Conservation (phyloP, 1,140 invertebrate species). For the Ericerus pela region DNA sequence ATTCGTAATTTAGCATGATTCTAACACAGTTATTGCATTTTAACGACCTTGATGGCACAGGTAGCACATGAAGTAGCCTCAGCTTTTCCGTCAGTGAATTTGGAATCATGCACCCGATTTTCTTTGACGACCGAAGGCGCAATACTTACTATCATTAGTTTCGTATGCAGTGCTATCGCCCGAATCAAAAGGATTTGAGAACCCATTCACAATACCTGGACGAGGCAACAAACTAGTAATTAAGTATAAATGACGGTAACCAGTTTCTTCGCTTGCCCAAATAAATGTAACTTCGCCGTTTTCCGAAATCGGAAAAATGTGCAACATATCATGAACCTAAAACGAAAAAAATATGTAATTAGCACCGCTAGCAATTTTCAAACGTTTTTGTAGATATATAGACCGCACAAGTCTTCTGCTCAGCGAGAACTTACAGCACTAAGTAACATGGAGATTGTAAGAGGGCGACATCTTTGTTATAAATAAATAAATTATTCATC, state of each 20-base stretch:
- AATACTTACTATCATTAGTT: neutral
- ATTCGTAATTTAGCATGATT: too few relatives aligned
- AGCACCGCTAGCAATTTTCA: neutral
- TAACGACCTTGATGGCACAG: too few relatives aligned
- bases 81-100: too few relatives aligned
- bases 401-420: too few relatives aligned
- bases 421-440: too few relatives aligned
- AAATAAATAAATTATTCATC: too few relatives aligned
- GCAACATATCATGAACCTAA: conserved; percentile 67
- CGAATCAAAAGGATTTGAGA: conserved; percentile 2
- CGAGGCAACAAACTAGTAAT: conserved; percentile 41
- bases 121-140: too few relatives aligned
- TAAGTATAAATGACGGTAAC: conserved; percentile 80
- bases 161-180: conserved; percentile 1
- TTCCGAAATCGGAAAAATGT: conserved; percentile 55
- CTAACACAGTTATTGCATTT: too few relatives aligned
- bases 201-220: conserved; percentile 11
- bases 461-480: too few relatives aligned
- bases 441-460: too few relatives aligned
- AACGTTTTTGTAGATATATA: neutral
- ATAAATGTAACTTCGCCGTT: conserved; percentile 54
- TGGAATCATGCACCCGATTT: too few relatives aligned
- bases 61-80: too few relatives aligned
- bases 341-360: neutral
- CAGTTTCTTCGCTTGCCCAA: conserved; percentile 83